Conservation (phyloP, 2,113 vertebrate genomes). For the Tor tambroides region DNA sequence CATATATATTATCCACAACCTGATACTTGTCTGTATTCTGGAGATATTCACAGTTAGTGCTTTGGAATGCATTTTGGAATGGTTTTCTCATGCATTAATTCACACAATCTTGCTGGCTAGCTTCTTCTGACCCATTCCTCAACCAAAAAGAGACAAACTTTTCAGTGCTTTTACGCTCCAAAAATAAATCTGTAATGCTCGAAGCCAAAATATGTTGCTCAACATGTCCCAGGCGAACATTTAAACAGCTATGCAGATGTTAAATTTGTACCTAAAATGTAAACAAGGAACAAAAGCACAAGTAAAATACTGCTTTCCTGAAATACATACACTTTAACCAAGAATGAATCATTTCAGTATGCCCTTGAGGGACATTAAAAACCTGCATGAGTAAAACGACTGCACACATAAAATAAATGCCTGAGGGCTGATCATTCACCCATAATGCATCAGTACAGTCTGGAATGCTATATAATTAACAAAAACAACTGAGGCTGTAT, state of each 20-base stretch:
- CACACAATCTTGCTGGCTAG: not conserved
- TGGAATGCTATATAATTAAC: constrained; percentile 21
- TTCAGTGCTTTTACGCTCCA: not conserved
- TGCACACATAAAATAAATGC: constrained; percentile 7
- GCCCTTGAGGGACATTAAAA: constrained; percentile 16
- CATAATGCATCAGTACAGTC: constrained; percentile 31
- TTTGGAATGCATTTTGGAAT: constrained; percentile 26
- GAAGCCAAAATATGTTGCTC: not conserved
- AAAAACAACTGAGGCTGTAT: not conserved
- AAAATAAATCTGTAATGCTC: constrained; percentile 10
- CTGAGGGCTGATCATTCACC: constrained; percentile 18
- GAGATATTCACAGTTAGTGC: constrained; percentile 1
- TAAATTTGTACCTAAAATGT: constrained; percentile 15
- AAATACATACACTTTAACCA: constrained; percentile 30
- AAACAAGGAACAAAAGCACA: constrained; percentile 14
- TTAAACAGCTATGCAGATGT: not conserved
- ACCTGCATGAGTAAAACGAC: constrained; percentile 1
- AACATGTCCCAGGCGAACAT: not conserved
- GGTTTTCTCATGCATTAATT: constrained; percentile 13
- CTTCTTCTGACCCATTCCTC: constrained; percentile 6
- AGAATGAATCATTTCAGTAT: not conserved
- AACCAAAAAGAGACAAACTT: constrained; percentile 6
- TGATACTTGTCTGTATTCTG: constrained; percentile 53
- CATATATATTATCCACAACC: constrained; percentile 43
- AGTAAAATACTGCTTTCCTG: constrained; percentile 21